phyloP scores from a whole-genome alignment of 2,113 vertebrate species.

The Scopus umbretta region DNA sequence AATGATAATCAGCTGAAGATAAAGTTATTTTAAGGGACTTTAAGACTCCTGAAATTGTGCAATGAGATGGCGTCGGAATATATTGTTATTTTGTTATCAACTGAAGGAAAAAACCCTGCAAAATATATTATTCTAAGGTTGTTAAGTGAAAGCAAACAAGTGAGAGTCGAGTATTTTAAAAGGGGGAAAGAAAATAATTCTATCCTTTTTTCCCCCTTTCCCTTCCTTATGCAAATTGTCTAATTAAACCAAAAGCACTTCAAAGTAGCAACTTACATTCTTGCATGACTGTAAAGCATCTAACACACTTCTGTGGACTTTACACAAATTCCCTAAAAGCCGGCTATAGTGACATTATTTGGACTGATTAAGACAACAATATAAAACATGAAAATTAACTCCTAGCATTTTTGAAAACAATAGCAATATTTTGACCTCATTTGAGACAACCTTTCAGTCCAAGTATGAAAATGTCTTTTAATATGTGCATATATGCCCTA shows the following conservation, averaged over 20 bases:
- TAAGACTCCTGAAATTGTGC: background rate
- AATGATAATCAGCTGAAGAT: background rate
- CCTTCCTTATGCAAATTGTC: background rate
- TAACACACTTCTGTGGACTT: background rate
- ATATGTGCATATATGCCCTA: background rate
- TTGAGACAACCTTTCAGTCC: background rate
- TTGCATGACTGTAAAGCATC: background rate
- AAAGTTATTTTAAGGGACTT: constrained; percentile 1
- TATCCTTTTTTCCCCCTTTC: background rate
- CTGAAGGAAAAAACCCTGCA: background rate
- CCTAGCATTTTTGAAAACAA: background rate
- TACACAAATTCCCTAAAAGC: background rate
- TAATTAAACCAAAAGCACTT: background rate
- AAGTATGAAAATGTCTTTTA: background rate
- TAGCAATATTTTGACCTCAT: background rate
- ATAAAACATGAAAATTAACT: background rate
- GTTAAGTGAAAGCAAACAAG: background rate
- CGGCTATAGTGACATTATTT: background rate
- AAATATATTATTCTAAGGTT: background rate
- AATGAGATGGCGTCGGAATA: background rate
- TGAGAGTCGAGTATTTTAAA: background rate
- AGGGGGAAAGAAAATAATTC: background rate
- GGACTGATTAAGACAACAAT: background rate
- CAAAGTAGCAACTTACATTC: background rate
- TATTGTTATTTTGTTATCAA: background rate